phyloP scores from a whole-genome alignment of 2,888 invertebrate genomes.

The Schrankia costaestrigalis region DNA sequence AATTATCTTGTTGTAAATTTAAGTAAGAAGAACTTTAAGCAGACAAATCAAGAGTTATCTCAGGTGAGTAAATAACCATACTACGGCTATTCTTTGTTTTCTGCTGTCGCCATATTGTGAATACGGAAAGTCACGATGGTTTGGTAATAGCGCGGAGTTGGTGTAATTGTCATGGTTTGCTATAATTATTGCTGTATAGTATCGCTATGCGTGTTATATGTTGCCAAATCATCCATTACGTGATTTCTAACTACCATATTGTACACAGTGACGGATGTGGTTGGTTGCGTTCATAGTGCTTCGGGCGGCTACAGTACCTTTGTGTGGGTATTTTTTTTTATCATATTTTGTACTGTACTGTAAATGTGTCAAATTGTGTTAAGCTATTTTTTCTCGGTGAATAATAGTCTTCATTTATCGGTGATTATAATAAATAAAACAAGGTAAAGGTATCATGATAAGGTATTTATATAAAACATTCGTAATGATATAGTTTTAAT shows the following conservation, averaged over 20 bases:
- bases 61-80: constrained; percentile 84
- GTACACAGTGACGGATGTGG: constrained; percentile 15
- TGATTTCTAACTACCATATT: constrained; percentile 17
- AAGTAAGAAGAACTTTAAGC: constrained; percentile 97
- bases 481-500: no score
- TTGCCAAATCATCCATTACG: constrained; percentile 30
- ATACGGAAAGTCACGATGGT: constrained; percentile 47
- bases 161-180: constrained; percentile 20
- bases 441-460: no score
- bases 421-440: no score
- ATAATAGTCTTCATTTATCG: no score
- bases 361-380: no score
- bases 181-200: constrained; percentile 21
- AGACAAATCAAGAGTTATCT: constrained; percentile 92
- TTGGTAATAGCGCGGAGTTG: constrained; percentile 19
- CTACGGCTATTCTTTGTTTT: constrained; percentile 59
- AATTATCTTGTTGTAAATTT: constrained; percentile 97
- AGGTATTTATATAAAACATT: no score
- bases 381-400: no score
- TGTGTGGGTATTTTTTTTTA: no score
- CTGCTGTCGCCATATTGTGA: constrained; percentile 74
- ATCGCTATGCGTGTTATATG: constrained; percentile 22
- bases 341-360: no score
- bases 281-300: constrained; percentile 10
- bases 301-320: no score